Percentiles rank a stretch among this genome's conserved stretches.
phyloP scores from a whole-genome alignment of 2,888 invertebrate species.

The Brachylomia viminalis region DNA sequence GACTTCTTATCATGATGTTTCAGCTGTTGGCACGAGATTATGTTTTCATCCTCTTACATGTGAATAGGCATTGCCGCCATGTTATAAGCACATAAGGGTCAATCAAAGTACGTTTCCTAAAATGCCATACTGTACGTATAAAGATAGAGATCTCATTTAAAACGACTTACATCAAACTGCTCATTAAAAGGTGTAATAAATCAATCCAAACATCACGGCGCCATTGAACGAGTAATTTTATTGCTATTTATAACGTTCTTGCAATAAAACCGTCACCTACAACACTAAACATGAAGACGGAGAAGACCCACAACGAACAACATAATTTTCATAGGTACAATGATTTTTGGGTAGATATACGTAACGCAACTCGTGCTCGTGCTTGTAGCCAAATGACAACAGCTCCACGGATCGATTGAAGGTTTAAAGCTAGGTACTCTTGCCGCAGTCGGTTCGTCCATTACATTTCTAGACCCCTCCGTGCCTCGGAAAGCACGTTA shows the following conservation, averaged over 20 bases:
- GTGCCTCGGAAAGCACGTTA: no score
- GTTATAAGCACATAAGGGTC: background rate
- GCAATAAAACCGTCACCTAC: constrained; percentile 59
- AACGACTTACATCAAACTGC: constrained; percentile 51
- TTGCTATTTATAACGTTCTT: constrained; percentile 57
- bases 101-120: background rate
- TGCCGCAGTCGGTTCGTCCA: no score
- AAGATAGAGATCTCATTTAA: constrained; percentile 54
- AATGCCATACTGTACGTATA: background rate
- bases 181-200: constrained; percentile 59
- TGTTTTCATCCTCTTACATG: background rate
- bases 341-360: background rate
- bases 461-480: no score
- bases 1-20: no score
- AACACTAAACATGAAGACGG: background rate
- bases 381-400: no score
- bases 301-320: constrained; percentile 20
- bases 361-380: no score
- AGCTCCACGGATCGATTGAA: no score
- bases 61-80: background rate
- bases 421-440: no score
- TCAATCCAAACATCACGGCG: constrained; percentile 50
- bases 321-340: background rate
- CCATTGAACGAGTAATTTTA: constrained; percentile 61
- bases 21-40: background rate